These are phyloP conservation scores for Zaprionus vittiger DNA, from an alignment of 1,140 invertebrate genomes.

Conservation along the genomic window DNA sequence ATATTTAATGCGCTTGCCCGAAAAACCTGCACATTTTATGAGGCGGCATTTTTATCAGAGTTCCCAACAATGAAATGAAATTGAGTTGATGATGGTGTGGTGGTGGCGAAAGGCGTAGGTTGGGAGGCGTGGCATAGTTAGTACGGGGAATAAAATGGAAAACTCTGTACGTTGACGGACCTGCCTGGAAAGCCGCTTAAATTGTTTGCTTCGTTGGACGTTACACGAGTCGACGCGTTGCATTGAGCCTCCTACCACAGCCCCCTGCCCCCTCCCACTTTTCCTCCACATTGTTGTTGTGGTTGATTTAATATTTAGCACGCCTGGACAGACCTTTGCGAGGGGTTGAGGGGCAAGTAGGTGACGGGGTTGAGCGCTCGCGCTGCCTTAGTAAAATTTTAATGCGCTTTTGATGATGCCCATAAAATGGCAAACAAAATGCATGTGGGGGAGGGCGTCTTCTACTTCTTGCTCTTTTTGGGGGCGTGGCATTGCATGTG, in stretches of 20 bases:
- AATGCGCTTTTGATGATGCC: conserved; percentile 81
- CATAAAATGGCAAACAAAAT: conserved; percentile 82
- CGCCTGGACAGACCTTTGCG: conserved; percentile 56
- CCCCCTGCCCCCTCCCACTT: background rate
- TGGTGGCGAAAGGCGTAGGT: background rate
- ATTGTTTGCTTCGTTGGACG: conserved; percentile 60
- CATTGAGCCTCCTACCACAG: background rate
- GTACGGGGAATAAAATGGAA: background rate
- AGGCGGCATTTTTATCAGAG: conserved; percentile 45
- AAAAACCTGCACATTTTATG: conserved; percentile 50
- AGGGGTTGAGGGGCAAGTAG: background rate
- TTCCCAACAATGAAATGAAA: conserved; percentile 28
- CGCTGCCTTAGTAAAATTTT: conserved; percentile 78
- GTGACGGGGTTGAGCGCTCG: background rate
- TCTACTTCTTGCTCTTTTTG: background rate
- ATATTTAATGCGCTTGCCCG: conserved; percentile 72
- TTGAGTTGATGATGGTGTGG: background rate
- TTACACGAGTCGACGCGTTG: conserved; percentile 26
- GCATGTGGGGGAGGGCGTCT: conserved; percentile 46
- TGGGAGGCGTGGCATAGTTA: background rate
- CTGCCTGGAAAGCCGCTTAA: conserved; percentile 74
- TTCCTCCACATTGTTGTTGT: conserved; percentile 29
- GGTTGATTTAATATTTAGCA: conserved; percentile 79
- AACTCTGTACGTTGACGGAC: conserved; percentile 63
- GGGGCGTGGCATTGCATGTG: conserved; percentile 65